phyloP scores from a whole-genome alignment of 2,113 vertebrate species.

The Sinocyclocheilus grahami region DNA sequence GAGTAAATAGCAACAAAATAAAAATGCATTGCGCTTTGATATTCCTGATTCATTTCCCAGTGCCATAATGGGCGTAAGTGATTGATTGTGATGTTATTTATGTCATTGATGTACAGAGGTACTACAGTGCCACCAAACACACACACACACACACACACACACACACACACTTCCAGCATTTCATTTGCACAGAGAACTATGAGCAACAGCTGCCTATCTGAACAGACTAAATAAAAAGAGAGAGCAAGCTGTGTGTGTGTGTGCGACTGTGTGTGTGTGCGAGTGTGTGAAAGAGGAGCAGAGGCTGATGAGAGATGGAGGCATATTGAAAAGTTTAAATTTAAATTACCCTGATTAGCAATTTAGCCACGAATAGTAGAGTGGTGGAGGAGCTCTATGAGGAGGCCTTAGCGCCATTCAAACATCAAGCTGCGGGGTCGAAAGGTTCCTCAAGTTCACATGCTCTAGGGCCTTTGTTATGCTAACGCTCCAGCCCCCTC shows the following conservation, averaged over 20 bases:
- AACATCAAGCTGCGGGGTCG: conserved; percentile 87
- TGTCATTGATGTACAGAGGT: conserved; percentile 12
- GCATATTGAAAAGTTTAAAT: conserved; percentile 97
- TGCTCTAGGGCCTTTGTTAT: conserved; percentile 97
- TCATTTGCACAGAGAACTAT: conserved; percentile 67
- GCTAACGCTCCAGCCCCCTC: conserved; percentile 93
- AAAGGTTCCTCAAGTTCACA: conserved; percentile 99
- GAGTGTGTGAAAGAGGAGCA: conserved; percentile 11
- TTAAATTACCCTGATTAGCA: conserved; percentile 99
- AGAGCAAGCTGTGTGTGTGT: conserved; percentile 35
- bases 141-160: conserved; percentile 26
- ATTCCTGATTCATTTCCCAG: conserved; percentile 43
- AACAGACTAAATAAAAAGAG: conserved; percentile 71
- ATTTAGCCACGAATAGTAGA: conserved; percentile 96
- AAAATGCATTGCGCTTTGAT: conserved; percentile 21
- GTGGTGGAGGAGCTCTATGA: conserved; percentile 89
- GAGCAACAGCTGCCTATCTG: conserved; percentile 88
- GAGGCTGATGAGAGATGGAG: conserved; percentile 85
- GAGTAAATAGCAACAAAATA: conserved; percentile 21
- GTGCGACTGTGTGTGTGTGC: conserved; percentile 28
- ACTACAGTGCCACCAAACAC: conserved; percentile 41
- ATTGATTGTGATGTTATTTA: conserved; percentile 35
- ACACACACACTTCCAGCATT: conserved; percentile 46
- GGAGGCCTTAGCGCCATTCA: conserved; percentile 91
- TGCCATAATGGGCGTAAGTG: conserved; percentile 6